phyloP scores from a whole-genome alignment of 1,140 invertebrate species.

The Proales similis region DNA sequence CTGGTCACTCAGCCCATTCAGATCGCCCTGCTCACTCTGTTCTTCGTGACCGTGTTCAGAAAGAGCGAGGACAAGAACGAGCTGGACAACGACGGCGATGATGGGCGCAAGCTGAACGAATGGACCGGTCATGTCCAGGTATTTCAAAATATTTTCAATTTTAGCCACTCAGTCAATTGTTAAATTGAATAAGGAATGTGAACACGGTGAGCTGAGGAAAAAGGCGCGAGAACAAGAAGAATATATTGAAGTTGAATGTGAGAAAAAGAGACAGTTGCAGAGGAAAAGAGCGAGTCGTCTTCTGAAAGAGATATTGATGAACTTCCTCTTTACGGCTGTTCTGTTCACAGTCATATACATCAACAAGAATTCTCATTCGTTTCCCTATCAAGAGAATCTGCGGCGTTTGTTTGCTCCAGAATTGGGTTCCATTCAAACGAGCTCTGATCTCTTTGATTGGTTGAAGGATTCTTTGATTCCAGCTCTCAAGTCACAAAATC shows the following conservation, averaged over 20 bases:
- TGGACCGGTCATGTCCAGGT: no score
- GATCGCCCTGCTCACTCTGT: conserved; percentile 54
- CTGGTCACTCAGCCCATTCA: conserved; percentile 59
- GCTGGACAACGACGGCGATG: conserved; percentile 42
- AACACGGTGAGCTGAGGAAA: background rate
- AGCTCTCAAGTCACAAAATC: no score
- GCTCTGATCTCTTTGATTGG: no score
- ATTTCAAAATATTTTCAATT: no score
- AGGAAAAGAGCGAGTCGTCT: conserved; percentile 10
- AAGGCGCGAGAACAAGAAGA: background rate
- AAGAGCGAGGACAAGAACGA: conserved; percentile 54
- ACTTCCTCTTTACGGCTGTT: conserved; percentile 7
- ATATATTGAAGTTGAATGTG: background rate
- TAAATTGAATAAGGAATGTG: background rate
- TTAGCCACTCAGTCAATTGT: no score
- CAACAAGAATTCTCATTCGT: conserved; percentile 10
- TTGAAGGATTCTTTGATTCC: no score
- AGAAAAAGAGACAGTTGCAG: background rate
- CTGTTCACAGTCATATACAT: conserved; percentile 4
- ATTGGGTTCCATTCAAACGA: no score
- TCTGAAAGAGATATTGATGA: conserved; percentile 12
- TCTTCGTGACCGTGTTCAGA: conserved; percentile 55
- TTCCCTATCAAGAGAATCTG: conserved; percentile 9
- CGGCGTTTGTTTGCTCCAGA: conserved; percentile 3
- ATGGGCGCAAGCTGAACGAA: no score